These are phyloP conservation scores for Leptinotarsa peninsularis DNA, from an alignment of 2,888 invertebrate species.

Conservation along the genomic window DNA sequence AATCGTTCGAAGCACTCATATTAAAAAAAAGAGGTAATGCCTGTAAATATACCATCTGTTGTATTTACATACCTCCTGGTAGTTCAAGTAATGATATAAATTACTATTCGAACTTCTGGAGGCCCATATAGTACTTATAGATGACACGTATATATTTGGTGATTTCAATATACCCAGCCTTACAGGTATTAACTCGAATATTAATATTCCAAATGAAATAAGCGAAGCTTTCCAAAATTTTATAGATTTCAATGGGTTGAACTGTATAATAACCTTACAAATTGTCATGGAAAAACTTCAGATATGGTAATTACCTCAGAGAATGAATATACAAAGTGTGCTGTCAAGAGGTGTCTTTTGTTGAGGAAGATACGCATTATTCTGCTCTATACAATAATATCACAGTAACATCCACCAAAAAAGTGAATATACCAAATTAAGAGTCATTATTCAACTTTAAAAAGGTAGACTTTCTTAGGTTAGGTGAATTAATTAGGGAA, in stretches of 20 bases:
- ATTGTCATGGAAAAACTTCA: slow-evolving; percentile 18
- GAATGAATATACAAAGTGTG: too few species aligned
- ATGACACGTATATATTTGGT: slow-evolving; percentile 7
- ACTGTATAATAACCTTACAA: slow-evolving; percentile 19
- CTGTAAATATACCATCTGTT: background rate
- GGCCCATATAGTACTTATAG: slow-evolving; percentile 1
- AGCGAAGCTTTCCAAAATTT: background rate
- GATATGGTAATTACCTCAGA: slow-evolving; percentile 8
- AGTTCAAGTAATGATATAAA: slow-evolving; percentile 11
- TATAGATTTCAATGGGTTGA: slow-evolving; percentile 2
- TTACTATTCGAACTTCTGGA: slow-evolving; percentile 10
- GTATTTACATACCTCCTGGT: background rate
- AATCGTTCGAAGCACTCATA: background rate
- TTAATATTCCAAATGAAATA: slow-evolving; percentile 1
- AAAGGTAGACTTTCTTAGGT: background rate
- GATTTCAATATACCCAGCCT: slow-evolving; percentile 18
- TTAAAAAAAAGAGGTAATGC: background rate
- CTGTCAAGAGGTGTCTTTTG: background rate
- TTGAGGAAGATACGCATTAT: slow-evolving; percentile 21
- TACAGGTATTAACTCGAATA: slow-evolving; percentile 1
- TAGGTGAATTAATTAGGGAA: background rate
- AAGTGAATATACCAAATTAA: background rate
- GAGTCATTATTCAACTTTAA: background rate
- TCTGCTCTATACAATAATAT: slow-evolving; percentile 10
- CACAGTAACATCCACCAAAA: slow-evolving; percentile 1